Evolutionary conservation across 2,113 vertebrate genomes (phyloP), one percentile per base, ranked within the genome.

Genomic region (Calcarius ornatus): DNA sequence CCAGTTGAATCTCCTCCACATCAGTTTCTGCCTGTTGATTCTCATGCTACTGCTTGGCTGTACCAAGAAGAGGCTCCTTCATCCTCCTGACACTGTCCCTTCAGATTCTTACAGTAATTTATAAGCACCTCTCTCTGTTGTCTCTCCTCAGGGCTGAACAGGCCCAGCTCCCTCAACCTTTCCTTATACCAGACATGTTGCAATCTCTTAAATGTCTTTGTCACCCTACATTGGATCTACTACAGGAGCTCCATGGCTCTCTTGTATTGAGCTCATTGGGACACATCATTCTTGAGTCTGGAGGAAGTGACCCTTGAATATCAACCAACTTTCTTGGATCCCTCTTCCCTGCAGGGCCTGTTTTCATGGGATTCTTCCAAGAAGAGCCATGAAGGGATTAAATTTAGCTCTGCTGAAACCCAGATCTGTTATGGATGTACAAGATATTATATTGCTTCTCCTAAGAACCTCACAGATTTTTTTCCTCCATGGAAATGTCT

Each of bases 1-100:
- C 19, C 12, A 1, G 2, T 38, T 15, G 15, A 73, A 20, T 27
- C 11, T 43, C 12, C 12, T 65, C 23, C 33, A 28, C 0, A 0
- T 10, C 20, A 24, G 5, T 24, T 65, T 65, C 51, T 42, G 5
- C 37, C 50, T 15, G 12, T 24, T 50, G 31, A 11, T 42, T 57
- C 59, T 65, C 8, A 9, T 24, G 27, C 27, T 43, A 3, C 43
- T 73, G 5, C 37, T n/a, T 59, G 23, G 10, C 10, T 33, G 14
- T 9, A 59, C 37, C 14, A 33, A 43, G 16, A 63, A 21, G 18
- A 33, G 33, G 10, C 43, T 59, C 37, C 7, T 59, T 11, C 15
- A 30, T 51, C 12, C 18, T 59, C 33, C n/a, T 43, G 15, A 28
- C 2, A 20, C 6, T 19, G 18, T 37, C 11, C 6, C 19, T 73